Base-by-base conservation (phyloP, 2,797 vertebrate species). In the Danio aesculapii region DNA sequence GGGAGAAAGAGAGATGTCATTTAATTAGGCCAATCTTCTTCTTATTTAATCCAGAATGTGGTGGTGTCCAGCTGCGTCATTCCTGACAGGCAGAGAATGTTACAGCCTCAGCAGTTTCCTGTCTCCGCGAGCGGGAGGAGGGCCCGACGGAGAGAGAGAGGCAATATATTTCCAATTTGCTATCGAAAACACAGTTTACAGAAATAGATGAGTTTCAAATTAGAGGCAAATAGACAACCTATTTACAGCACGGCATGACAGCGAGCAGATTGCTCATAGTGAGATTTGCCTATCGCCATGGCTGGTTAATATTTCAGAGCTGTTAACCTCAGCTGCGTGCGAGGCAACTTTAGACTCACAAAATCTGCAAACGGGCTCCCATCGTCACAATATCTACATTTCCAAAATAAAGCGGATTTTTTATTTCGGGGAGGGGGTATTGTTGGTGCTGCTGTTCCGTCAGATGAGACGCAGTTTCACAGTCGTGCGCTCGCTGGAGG, bases 1-100 rank as follows among this genome's bases (percentile, higher is more conserved):
- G 43, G 73, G 69, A 57, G 59, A 63, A 80, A 69, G 39, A 90
- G 30, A 92, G 89, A 91, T 92, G 91, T 90, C 91, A 92, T 93
- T 93, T 94, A 94, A 94, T 94, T 94, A 94, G 91, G 90, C 89
- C 87, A 88, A 92, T 93, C 92, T 93, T 90, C 90, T 90, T 91
- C 91, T 91, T 94, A 82, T 93, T 95, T 93, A 94, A 94, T 93
- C 92, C 92, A 93, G 90, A 93, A 91, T 92, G 89, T 90, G 74
- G 57, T 84, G 90, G 91, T 92, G 89, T 92, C 93, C 92, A 92
- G 91, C 92, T 94, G 93, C 88, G 92, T 91, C 91, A 88, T 91
- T 86, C 91, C 90, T 93, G 92, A 94, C 90, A 93, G 89, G 88
- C 90, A 84, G 90, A 91, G 90, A 92, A 88, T 92, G 88, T 90